These are phyloP conservation scores for Apeltes quadracus DNA, from an alignment of 2,113 vertebrate genomes.

Conservation along the genomic window DNA sequence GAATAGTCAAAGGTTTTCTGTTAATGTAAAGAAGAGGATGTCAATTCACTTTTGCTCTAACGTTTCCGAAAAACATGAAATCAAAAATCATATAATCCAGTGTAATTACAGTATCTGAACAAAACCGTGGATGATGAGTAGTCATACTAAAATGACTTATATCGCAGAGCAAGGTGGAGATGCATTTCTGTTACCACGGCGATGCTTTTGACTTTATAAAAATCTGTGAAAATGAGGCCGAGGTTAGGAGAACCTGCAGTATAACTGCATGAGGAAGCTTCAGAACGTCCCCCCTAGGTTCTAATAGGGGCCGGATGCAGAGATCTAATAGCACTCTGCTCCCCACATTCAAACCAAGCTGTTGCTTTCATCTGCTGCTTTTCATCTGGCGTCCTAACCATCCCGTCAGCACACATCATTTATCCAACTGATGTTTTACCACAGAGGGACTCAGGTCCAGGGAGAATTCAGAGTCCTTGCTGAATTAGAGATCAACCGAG, in stretches of 20 bases:
- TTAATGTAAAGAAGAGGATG: slow-evolving; percentile 16
- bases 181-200: not conserved
- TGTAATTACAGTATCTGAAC: not conserved
- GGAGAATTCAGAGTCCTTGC: slow-evolving; percentile 46
- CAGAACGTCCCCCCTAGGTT: too few relatives aligned
- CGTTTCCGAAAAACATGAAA: not conserved
- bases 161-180: not conserved
- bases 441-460: slow-evolving; percentile 40
- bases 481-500: too few relatives aligned
- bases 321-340: slow-evolving; percentile 50
- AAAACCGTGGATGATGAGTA: not conserved
- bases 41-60: slow-evolving; percentile 2
- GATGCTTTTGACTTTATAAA: not conserved
- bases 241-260: not conserved
- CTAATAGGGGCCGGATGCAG: not conserved
- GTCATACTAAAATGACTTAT: not conserved
- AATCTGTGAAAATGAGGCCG: slow-evolving; percentile 9
- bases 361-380: slow-evolving; percentile 68
- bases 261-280: slow-evolving; percentile 11
- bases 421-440: slow-evolving; percentile 62
- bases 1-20: not conserved
- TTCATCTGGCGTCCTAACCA: slow-evolving; percentile 61
- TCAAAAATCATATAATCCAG: slow-evolving; percentile 1
- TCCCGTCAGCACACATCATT: slow-evolving; percentile 55
- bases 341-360: slow-evolving; percentile 50